These are phyloP conservation scores for Pandemis corylana DNA, from an alignment of 2,888 invertebrate genomes.

Conservation along the genomic window DNA sequence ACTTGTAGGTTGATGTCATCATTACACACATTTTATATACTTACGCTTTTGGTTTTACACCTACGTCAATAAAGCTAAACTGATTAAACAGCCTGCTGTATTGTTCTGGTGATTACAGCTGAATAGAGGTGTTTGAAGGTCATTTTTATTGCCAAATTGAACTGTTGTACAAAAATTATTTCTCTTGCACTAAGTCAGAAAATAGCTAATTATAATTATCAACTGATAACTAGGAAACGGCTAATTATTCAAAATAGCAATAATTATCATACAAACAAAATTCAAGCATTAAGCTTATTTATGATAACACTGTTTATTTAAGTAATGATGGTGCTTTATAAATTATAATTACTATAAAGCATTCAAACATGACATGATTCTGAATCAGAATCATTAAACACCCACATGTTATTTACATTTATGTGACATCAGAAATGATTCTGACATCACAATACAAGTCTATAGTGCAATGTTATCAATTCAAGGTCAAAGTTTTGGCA, in stretches of 20 bases:
- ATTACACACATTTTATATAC: not conserved
- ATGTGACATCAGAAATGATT: not conserved
- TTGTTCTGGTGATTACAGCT: not conserved
- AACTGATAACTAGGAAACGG: not conserved
- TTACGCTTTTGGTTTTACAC: not conserved
- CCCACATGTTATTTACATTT: slow-evolving; percentile 3
- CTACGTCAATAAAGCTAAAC: not conserved
- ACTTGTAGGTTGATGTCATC: not conserved
- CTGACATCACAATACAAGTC: not conserved
- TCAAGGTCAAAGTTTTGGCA: not conserved
- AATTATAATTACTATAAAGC: no score
- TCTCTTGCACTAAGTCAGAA: no score
- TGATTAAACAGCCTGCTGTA: not conserved
- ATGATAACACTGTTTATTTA: no score
- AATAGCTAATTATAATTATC: not conserved
- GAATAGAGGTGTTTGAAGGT: not conserved
- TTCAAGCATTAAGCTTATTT: no score
- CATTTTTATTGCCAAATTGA: not conserved
- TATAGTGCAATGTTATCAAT: not conserved
- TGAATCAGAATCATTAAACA: not conserved
- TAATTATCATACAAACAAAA: no score
- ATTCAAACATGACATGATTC: no score
- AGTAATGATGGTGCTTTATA: no score
- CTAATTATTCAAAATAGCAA: not conserved
- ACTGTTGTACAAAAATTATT: no score